phyloP scores from a whole-genome alignment of 2,113 vertebrate genomes.

The Polypterus bichir region DNA sequence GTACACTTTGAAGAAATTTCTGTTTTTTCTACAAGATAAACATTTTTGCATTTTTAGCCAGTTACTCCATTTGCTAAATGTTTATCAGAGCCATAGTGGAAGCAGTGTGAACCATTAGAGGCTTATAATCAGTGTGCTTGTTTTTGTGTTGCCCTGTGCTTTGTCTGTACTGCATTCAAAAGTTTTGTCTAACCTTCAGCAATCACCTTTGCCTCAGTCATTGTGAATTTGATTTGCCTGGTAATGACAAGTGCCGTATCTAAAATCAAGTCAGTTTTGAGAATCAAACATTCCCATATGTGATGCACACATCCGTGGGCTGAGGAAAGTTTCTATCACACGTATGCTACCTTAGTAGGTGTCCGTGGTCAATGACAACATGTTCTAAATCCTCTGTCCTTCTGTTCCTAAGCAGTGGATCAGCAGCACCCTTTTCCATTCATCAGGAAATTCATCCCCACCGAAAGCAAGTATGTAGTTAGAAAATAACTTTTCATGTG shows the following conservation, averaged over 20 bases:
- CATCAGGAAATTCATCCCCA: background rate
- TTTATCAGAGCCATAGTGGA: background rate
- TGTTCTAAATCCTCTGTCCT: conserved; percentile 1
- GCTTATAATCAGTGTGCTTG: background rate
- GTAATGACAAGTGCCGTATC: background rate
- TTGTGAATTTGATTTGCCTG: background rate
- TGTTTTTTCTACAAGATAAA: background rate
- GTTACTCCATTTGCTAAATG: background rate
- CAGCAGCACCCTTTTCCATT: background rate
- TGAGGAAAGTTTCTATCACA: background rate
- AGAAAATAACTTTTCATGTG: background rate
- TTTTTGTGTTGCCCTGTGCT: background rate
- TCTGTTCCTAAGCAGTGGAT: conserved; percentile 3
- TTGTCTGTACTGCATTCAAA: background rate
- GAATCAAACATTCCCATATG: background rate
- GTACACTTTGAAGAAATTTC: background rate
- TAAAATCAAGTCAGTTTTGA: background rate
- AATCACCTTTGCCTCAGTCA: background rate
- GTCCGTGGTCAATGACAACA: background rate
- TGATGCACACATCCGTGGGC: background rate
- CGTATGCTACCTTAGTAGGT: background rate
- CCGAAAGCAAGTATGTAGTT: conserved; percentile 1
- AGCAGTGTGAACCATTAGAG: background rate
- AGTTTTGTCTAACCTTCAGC: background rate
- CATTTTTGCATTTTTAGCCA: background rate